Base-by-base conservation (phyloP, 92 coral and sea anemone genomes). In the Pocillopora grandis region DNA sequence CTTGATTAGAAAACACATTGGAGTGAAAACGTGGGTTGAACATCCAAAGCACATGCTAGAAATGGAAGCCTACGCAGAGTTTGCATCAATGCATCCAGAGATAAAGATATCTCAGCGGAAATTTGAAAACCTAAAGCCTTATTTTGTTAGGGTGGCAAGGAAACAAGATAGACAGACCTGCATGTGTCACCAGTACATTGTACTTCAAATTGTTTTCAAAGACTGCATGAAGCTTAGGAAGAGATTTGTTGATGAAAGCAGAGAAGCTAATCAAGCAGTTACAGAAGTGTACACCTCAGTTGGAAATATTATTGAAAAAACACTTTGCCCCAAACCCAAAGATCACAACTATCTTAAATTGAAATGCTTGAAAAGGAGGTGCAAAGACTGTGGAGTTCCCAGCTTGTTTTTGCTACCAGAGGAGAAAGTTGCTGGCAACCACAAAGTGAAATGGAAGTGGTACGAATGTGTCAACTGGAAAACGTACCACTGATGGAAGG, bases 161-260 rank as follows among this genome's bases (percentile, higher is more conserved):
- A 84, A 85, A 72, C 19, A 78, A 64, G 84, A 78, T 55, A 14
- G 84, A 2, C 88, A 69, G 55, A 59, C 84, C 2, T 76, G 76
- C 73, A 77, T 77, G 84, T 78, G 84, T 48, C 64, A 21, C 1
- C 77, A 76, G 20, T 77, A 84, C 23, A 71, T 76, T 21, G 88
- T 66, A 14, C 9, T 68, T 2, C 58, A 85, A 31, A 85, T 77
- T 31, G 72, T 85, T 37, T 69, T 76, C 18, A 63, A 65, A 56
- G 88, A 76, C 33, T 66, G 82, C n/a, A 84, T 67, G 88, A 84
- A 77, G 82, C 66, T 77, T 65, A 36, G 71, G 35, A 66, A 21
- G 70, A 66, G 36, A 21, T 31, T 66, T 31, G 2, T 66, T 66
- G 13, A 66, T n/a, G 70, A 20, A 63, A 63, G 68, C 9, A 21